These are phyloP conservation scores for Gymnoscopelus microlampas DNA, from an alignment of 2,797 vertebrate genomes.

Conservation along the genomic window DNA sequence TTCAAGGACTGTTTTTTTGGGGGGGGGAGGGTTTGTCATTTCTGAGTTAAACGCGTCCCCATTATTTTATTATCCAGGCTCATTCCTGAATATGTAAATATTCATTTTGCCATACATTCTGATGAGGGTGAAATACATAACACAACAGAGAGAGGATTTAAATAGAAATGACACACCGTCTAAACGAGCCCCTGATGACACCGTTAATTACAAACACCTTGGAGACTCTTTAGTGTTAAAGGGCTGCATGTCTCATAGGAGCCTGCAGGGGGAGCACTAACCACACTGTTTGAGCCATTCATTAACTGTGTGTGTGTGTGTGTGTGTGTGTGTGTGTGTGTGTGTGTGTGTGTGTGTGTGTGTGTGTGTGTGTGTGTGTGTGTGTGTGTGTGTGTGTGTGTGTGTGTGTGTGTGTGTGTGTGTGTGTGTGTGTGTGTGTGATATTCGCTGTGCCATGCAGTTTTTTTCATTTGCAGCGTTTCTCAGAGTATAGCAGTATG, in stretches of 20 bases:
- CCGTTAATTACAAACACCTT: conserved; percentile 44
- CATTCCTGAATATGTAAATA: conserved; percentile 21
- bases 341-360: background rate
- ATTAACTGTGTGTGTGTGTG: conserved; percentile 1
- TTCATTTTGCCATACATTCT: conserved; percentile 9
- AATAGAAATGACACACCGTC: conserved; percentile 47
- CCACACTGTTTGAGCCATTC: conserved; percentile 55
- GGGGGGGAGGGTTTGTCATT: background rate
- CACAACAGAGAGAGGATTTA: conserved; percentile 47
- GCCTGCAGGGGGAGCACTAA: conserved; percentile 82
- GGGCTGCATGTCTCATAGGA: conserved; percentile 35
- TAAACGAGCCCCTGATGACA: conserved; percentile 50
- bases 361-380: no score
- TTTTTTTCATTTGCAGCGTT: conserved; percentile 15
- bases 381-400: no score
- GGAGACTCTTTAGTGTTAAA: conserved; percentile 15
- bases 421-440: no score
- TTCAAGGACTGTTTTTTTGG: no score
- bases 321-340: background rate
- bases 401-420: no score
- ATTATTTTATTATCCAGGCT: conserved; percentile 39
- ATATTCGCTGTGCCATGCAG: conserved; percentile 12
- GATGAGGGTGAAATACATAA: background rate
- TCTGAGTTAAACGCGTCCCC: background rate
- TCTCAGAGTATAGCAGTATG: background rate